Conservation (phyloP, 2,888 invertebrate genomes). For the Campoplex capitator region DNA sequence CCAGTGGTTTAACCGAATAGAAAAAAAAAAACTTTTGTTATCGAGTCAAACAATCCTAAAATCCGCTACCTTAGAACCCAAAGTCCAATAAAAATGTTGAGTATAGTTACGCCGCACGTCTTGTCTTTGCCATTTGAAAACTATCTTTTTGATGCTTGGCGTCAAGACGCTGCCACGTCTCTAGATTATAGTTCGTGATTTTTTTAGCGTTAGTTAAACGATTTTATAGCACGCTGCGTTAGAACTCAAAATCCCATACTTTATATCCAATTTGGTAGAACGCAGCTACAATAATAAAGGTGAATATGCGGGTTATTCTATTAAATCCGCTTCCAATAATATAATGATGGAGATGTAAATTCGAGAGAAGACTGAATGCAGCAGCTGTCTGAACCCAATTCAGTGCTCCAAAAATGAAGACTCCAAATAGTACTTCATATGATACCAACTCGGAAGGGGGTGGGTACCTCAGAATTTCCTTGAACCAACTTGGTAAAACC, state of each 20-base stretch:
- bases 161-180: too few relatives aligned
- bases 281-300: neutral
- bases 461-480: neutral
- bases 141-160: too few relatives aligned
- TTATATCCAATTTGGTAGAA: neutral
- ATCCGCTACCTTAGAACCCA: too few relatives aligned
- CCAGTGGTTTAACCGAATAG: too few relatives aligned
- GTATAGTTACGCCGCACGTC: too few relatives aligned
- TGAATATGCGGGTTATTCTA: neutral
- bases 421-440: neutral
- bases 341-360: neutral
- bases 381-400: neutral
- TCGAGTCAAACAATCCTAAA: too few relatives aligned
- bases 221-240: neutral
- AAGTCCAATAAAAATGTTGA: too few relatives aligned
- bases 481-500: neutral
- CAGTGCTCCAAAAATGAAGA: neutral
- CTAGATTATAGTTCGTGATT: too few relatives aligned
- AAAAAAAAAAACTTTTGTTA: too few relatives aligned
- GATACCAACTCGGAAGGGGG: too few relatives aligned
- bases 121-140: too few relatives aligned
- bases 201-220: neutral
- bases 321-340: neutral
- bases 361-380: neutral
- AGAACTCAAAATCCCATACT: neutral